Evolutionary conservation across 1,140 invertebrate genomes (phyloP).

Genomic region (Amyelois transitella): DNA sequence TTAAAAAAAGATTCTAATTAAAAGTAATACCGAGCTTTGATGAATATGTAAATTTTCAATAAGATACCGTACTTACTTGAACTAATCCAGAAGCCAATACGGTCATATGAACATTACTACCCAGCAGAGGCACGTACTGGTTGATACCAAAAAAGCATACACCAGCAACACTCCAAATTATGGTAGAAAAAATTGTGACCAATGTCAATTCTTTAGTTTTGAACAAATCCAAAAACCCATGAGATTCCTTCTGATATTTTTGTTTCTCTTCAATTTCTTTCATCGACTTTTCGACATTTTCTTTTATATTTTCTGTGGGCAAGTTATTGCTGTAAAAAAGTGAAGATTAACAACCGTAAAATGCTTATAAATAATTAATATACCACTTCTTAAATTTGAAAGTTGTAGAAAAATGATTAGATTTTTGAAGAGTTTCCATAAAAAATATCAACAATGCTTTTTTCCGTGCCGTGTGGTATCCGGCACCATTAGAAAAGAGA

Average conservation of each 20-base stretch:
- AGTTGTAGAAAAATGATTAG: no score
- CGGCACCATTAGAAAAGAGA: no score
- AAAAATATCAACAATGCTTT: not conserved
- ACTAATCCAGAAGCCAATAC: not conserved
- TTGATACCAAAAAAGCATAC: constrained; percentile 33
- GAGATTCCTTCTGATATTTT: constrained; percentile 7
- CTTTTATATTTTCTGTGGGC: constrained; percentile 21
- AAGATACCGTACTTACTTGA: not conserved
- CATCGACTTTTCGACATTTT: constrained; percentile 20
- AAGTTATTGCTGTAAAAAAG: constrained; percentile 37
- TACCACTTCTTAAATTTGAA: no score
- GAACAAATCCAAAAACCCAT: constrained; percentile 29
- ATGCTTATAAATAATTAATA: no score
- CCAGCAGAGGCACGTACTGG: constrained; percentile 31
- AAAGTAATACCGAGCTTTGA: no score
- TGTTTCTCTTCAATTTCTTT: constrained; percentile 19
- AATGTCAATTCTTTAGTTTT: constrained; percentile 19
- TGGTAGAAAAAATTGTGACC: constrained; percentile 16
- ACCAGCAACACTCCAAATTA: constrained; percentile 24
- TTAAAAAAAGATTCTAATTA: no score
- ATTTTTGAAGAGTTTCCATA: no score
- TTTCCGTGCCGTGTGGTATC: no score
- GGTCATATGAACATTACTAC: constrained; percentile 15
- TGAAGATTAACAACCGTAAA: no score
- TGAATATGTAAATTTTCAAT: no score